A percentile compares a stretch with the other conserved stretches of the same genome.
These are phyloP conservation scores for Hypanus sabinus DNA, from an alignment of 2,113 vertebrate species.

Conservation along the genomic window DNA sequence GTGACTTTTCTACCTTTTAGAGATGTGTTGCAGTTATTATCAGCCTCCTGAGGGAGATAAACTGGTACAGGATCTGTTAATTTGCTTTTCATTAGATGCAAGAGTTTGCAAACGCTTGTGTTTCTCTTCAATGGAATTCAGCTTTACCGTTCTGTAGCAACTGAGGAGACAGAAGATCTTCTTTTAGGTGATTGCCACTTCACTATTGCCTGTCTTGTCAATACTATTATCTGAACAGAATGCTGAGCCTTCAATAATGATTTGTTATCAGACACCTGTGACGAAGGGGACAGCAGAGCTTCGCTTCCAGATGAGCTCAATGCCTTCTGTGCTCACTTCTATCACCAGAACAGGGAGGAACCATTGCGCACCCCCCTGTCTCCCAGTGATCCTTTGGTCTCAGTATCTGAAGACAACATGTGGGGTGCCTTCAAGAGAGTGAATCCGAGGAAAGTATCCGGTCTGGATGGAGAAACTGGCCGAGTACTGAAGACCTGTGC, in stretches of 20 bases:
- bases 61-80: neutral
- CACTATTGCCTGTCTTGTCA: neutral
- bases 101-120: neutral
- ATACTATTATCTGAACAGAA: neutral
- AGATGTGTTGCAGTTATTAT: neutral
- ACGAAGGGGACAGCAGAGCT: too few relatives aligned
- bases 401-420: too few relatives aligned
- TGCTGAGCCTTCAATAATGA: neutral
- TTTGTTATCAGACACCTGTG: too few relatives aligned
- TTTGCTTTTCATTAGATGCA: neutral
- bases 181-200: neutral
- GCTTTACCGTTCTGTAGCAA: neutral
- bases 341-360: too few relatives aligned
- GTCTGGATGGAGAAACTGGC: too few relatives aligned
- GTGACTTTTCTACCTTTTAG: neutral
- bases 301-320: too few relatives aligned
- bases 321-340: too few relatives aligned
- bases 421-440: too few relatives aligned
- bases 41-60: constrained; percentile 9
- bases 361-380: too few relatives aligned
- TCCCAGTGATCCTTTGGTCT: too few relatives aligned
- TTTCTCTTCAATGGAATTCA: neutral
- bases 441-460: too few relatives aligned
- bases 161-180: neutral
- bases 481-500: too few relatives aligned